Conservation (phyloP, 2,888 invertebrate genomes). For the Bimastos eiseni region DNA sequence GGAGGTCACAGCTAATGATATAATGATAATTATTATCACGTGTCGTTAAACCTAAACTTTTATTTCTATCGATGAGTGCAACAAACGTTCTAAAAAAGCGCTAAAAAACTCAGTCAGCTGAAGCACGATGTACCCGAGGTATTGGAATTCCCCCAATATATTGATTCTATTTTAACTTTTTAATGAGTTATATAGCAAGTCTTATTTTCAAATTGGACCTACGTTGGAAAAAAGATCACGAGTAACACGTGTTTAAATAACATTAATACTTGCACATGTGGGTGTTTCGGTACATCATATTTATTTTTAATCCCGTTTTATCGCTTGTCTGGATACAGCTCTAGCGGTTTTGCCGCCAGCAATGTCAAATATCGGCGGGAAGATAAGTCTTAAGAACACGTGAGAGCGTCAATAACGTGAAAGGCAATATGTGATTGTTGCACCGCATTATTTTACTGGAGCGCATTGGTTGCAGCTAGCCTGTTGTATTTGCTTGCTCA, state of each 20-base stretch:
- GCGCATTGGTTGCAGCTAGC: neutral
- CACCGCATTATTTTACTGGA: no score
- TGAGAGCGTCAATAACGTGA: neutral
- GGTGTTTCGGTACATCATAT: neutral
- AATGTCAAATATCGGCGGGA: neutral
- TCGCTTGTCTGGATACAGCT: neutral
- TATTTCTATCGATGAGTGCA: no score
- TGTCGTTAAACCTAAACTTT: no score
- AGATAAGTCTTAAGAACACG: neutral
- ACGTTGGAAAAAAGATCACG: neutral
- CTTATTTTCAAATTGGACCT: neutral
- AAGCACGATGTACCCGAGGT: neutral
- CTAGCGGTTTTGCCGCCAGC: conserved; percentile 13
- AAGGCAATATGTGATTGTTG: no score
- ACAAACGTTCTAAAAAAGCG: neutral
- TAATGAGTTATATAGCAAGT: neutral
- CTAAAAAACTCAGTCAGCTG: neutral
- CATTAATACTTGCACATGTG: neutral
- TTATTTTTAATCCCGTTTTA: neutral
- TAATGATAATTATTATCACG: no score
- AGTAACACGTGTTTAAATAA: neutral
- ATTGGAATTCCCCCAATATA: neutral
- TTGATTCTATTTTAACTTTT: neutral
- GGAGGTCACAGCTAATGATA: no score
- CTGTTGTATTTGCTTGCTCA: neutral